Evolutionary conservation across 2,888 invertebrate genomes (phyloP), one percentile per base, ranked within the genome.

Genomic region (Lithophane socia): DNA sequence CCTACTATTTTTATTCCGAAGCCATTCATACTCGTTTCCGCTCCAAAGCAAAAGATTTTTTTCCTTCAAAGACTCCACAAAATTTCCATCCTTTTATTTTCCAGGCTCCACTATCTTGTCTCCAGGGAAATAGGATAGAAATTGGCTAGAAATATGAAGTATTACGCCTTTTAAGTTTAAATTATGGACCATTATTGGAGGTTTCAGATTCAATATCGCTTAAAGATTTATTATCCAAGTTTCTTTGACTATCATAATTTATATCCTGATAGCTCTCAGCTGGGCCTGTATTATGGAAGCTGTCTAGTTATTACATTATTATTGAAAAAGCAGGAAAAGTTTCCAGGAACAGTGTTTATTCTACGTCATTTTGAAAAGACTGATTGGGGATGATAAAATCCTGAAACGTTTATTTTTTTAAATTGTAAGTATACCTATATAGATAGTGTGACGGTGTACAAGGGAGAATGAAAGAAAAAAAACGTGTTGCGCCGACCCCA

Each of bases 151-250:
- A 80, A 65, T n/a, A 71, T 73, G 76, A 83, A 66, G 66, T 84
- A 79, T 75, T 65, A 71, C 37, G 13, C 58, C 58, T 77, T 86
- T 84, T 60, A 77, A 77, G 65, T 69, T 80, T 69, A 79, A 77
- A 73, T 73, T 69, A 77, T 64, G 60, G n/a, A 61, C 64, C 75
- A 81, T 78, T 82, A 81, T 81, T 78, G 77, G 56, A 77, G 71
- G 64, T 78, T 80, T 44, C 61, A 75, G 76, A 82, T 86, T 83
- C 79, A 89, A 89, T 89, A 87, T 83, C 81, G 76, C 77, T 77
- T 79, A 80, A 84, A 56, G 78, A 85, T 89, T 85, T 81, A 85
- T 83, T 82, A 80, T 80, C 73, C 71, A 81, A 77, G 76, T 74
- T 75, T 56, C 76, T 82, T 84, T 80, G 77, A 78, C 75, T 83